Base-by-base conservation (phyloP, 2,888 invertebrate genomes). In the Euclidia mi region DNA sequence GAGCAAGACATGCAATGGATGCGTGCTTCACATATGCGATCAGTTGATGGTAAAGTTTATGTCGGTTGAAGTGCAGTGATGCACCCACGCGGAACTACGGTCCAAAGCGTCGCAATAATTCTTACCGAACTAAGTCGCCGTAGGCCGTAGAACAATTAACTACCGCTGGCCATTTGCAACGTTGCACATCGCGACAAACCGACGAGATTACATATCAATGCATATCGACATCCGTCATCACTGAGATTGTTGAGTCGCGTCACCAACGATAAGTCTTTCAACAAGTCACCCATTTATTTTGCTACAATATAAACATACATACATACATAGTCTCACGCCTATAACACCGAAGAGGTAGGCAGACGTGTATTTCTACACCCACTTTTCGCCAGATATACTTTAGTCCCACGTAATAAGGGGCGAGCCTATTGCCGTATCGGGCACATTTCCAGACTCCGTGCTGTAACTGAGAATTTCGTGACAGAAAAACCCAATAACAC, bases 61-160 rank as follows among this genome's bases (percentile, higher is more conserved):
- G 74, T 17, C 17, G 75, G 69, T 6, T 6, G 20, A n/a, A 25
- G 20, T 78, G 83, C 84, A 85, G 59, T 78, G 76, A 76, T 76
- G 82, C 81, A 76, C 87, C 86, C 84, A 87, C 87, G 82, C 84
- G 86, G 81, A 66, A 70, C 59, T 60, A 43, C 38, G 52, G 78
- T 73, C 76, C 73, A 74, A 78, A 73, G 69, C 78, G 75, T 65
- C 72, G 70, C 67, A 76, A 78, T 79, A 79, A 79, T 74, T 71
- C 65, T 70, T 71, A 75, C 65, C 56, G 9, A 34, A 14, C 14
- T 34, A 14, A 34, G 34, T 14, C 34, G 12, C 14, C 3, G 14
- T n/a, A n/a, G n/a, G n/a, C n/a, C n/a, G n/a, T 31, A 66, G 78
- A 79, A 72, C 58, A 70, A 69, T 65, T 69, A 62, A 43, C 18